Evolutionary conservation across 2,797 vertebrate species (phyloP).

Genomic region (Sebastes iracundus): DNA sequence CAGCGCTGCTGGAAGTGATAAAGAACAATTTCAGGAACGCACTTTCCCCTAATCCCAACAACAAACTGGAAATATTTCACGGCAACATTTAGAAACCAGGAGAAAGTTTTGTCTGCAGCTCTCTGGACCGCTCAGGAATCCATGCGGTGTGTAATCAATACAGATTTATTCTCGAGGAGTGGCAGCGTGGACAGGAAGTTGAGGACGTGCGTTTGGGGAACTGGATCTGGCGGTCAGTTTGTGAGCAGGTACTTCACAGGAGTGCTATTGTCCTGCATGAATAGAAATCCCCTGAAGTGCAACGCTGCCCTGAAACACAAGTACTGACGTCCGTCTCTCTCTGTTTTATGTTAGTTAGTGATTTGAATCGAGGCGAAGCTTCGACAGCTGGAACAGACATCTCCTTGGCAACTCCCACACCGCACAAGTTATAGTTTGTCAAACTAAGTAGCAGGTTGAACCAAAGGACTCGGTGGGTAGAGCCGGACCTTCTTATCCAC

Average conservation of each 20-base stretch:
- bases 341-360: constrained; percentile 11
- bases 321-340: neutral
- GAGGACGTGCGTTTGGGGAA: constrained; percentile 19
- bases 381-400: constrained; percentile 41
- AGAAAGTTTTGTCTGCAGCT: neutral
- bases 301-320: constrained; percentile 6
- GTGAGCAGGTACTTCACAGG: constrained; percentile 48
- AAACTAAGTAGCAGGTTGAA: neutral
- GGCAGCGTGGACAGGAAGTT: constrained; percentile 28
- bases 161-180: constrained; percentile 11
- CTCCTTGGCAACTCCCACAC: constrained; percentile 32
- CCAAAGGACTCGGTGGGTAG: constrained; percentile 4
- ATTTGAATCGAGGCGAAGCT: constrained; percentile 38
- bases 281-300: constrained; percentile 35
- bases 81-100: constrained; percentile 12
- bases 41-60: constrained; percentile 4
- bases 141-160: neutral
- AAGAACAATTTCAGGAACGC: constrained; percentile 40
- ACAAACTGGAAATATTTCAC: constrained; percentile 24
- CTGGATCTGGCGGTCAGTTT: constrained; percentile 42
- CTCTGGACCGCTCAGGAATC: constrained; percentile 6
- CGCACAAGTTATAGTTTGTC: neutral
- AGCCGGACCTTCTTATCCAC: constrained; percentile 59
- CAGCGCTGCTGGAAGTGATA: constrained; percentile 14
- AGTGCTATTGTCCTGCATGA: constrained; percentile 45